Conservation (phyloP, 92 coral and sea anemone species). For the Zoanthus sansibaricus region DNA sequence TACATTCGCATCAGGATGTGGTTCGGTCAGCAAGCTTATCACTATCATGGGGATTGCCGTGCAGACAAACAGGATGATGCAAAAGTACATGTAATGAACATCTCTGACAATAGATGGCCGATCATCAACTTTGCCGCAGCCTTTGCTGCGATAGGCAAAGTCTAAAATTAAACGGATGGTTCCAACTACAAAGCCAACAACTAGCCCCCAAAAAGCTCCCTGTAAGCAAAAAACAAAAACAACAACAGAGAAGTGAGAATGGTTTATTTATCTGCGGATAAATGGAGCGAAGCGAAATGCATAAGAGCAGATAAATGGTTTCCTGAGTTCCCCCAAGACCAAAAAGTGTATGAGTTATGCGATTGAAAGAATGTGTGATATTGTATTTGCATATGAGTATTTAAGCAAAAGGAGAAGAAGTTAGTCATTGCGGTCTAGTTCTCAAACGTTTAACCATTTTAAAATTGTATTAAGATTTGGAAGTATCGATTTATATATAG, state of each 20-base stretch:
- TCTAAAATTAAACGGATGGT: constrained; percentile 72
- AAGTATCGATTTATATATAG: too few species aligned
- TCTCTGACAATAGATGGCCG: constrained; percentile 64
- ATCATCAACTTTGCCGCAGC: constrained; percentile 70
- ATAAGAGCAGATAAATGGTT: too few species aligned
- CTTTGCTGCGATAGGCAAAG: constrained; percentile 64
- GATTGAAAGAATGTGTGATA: too few species aligned
- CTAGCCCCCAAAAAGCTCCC: constrained; percentile 89
- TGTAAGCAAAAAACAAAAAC: constrained; percentile 27
- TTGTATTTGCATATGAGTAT: too few species aligned
- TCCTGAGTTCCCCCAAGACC: too few species aligned
- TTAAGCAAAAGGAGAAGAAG: too few species aligned
- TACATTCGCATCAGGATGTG: constrained; percentile 63
- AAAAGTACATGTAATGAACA: constrained; percentile 83
- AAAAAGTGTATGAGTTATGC: too few species aligned
- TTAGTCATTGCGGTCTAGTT: too few species aligned
- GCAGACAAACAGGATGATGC: constrained; percentile 68
- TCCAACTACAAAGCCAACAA: constrained; percentile 80
- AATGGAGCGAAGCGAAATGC: too few species aligned
- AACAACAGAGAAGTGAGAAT: neutral
- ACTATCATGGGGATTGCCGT: constrained; percentile 62
- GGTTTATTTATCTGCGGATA: too few species aligned
- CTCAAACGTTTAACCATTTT: too few species aligned
- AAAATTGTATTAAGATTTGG: too few species aligned
- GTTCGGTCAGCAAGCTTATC: constrained; percentile 64